Conservation (phyloP, 2,888 invertebrate genomes). For the Cylindroiulus punctatus region DNA sequence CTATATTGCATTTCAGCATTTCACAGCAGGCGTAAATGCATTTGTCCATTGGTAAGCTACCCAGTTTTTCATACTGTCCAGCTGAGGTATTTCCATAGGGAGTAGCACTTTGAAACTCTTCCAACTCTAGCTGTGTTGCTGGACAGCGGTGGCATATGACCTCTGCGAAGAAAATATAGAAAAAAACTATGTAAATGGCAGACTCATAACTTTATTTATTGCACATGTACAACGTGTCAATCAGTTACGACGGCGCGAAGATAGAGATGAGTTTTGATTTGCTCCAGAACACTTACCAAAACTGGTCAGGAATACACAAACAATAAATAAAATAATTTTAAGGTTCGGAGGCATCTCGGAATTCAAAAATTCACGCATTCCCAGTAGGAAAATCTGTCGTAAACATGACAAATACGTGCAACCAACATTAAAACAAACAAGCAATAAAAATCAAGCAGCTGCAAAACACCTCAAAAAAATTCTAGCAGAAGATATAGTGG, state of each 20-base stretch:
- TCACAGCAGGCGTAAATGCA: conserved; percentile 77
- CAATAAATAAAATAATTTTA: not conserved
- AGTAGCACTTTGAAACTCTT: conserved; percentile 52
- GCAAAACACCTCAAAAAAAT: not conserved
- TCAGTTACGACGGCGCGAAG: not conserved
- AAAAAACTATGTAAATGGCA: not conserved
- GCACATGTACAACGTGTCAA: not conserved
- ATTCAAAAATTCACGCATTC: not conserved
- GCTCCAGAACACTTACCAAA: not conserved
- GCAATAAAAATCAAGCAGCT: not conserved
- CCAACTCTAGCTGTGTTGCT: conserved; percentile 9
- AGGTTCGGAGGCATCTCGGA: not conserved
- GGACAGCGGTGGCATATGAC: not conserved
- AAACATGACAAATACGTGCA: not conserved
- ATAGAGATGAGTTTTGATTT: not conserved
- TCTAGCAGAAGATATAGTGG: not conserved
- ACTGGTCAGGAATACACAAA: not conserved
- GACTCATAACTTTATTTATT: not conserved
- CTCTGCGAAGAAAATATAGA: not conserved
- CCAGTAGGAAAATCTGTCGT: not conserved
- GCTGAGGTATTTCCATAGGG: conserved; percentile 56
- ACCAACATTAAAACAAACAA: not conserved
- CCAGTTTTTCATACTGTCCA: conserved; percentile 50
- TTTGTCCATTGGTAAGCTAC: conserved; percentile 65
- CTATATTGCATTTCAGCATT: conserved; percentile 78